Evolutionary conservation across 53 echinoderm and acorn worm genomes (phyloP), one percentile per base, ranked within the genome.

Genomic region (Pentamera pediparva): DNA sequence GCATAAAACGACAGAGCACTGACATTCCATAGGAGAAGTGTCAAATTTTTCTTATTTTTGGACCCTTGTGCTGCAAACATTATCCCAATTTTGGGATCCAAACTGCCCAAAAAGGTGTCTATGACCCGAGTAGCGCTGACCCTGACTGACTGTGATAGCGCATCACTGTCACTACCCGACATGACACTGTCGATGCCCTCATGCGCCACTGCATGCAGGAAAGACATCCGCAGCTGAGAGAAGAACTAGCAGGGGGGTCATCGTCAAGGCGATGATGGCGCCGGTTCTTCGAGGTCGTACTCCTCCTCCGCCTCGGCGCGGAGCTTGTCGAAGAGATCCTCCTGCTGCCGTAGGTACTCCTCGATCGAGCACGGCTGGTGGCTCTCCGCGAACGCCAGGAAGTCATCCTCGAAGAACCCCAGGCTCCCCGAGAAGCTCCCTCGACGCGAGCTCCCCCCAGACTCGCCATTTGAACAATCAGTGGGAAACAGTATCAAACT

Each of bases 191-290:
- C n/a, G n/a, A 45, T 15, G 12, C 47, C n/a, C 12, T 12, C 47
- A 15, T 45, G 47, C 13, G 12, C 7, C 21, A 53, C 21, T 53
- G 28, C 6, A 4, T 57, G 29, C 28, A 57, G 58, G 58, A 57
- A 57, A 57, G 4, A 26, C 58, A 57, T 28, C 17, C 94, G 88
- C 41, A 89, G 92, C 88, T 92, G 92, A 88, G 82, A 83, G 80
- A 89, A 88, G 63, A 52, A 89, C n/a, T 63, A 85, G 52, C 58
- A 78, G 39, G 85, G 76, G 39, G 92, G 80, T 51, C 71, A 73
- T 38, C 61, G 75, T 7, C 80, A 85, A 21, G 79, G 80, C n/a
- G 85, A 85, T 40, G 78, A 80, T 11, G 80, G 74, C 56, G 80
- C 74, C n/a, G n/a, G n/a, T n/a, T 69, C 81, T 30, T 72, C 52